Evolutionary conservation across 2,113 vertebrate species (phyloP).

Genomic region (Coturnix japonica): DNA sequence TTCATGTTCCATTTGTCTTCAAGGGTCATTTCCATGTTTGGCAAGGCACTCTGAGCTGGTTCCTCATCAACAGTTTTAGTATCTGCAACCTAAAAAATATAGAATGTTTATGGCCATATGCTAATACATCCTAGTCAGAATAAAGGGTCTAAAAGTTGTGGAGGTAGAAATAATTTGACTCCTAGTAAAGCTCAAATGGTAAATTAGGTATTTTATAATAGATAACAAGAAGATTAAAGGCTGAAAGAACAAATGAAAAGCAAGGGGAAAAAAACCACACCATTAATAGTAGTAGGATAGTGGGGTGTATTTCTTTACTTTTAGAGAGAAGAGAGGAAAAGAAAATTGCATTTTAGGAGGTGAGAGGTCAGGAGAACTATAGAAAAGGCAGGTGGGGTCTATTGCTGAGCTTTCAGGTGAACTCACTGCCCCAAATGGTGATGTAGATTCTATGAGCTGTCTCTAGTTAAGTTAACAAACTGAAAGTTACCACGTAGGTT

Average conservation of each 20-base stretch:
- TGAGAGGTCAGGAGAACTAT: background rate
- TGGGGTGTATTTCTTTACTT: background rate
- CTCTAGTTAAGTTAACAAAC: background rate
- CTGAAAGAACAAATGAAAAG: background rate
- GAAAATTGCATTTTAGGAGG: background rate
- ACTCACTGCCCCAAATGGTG: background rate
- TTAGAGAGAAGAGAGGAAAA: background rate
- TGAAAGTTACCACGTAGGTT: background rate
- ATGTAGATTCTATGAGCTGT: accelerated
- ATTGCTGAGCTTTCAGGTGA: background rate
- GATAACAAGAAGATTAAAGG: background rate
- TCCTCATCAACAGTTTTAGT: conserved; percentile 7
- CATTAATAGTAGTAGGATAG: background rate
- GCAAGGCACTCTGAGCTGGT: background rate
- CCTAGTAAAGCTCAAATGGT: background rate
- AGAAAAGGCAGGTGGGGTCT: background rate
- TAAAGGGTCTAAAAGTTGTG: background rate
- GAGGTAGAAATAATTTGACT: background rate
- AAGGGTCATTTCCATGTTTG: conserved; percentile 34
- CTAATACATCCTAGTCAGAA: background rate
- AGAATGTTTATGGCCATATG: background rate
- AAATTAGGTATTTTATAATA: accelerated
- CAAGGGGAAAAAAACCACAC: background rate
- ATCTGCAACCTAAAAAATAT: conserved; percentile 44
- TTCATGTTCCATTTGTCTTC: conserved; percentile 75